These are phyloP conservation scores for Tragopan temminckii DNA, from an alignment of 2,797 vertebrate genomes.

Conservation along the genomic window DNA sequence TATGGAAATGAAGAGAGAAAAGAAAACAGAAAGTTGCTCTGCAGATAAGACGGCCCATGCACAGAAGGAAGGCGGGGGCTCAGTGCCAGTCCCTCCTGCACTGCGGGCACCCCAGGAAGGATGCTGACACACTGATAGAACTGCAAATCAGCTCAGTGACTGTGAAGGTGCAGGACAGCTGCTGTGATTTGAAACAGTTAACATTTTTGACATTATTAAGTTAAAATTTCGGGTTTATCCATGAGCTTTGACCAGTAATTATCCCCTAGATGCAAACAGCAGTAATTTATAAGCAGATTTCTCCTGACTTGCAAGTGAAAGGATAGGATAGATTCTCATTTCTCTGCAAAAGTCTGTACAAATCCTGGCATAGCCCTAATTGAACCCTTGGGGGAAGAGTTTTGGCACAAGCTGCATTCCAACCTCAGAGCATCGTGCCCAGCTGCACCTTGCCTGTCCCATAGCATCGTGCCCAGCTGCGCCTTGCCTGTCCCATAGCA, in stretches of 20 bases:
- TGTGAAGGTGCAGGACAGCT: conserved; percentile 7
- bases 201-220: not conserved
- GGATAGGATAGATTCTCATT: not conserved
- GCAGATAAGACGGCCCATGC: conserved; percentile 39
- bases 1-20: conserved; percentile 66
- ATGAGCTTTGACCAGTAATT: not conserved
- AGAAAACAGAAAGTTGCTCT: conserved; percentile 26
- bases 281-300: not conserved
- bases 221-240: not conserved
- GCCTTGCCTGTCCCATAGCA: too few species aligned
- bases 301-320: not conserved
- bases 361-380: not conserved
- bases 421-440: not conserved
- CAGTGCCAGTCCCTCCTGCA: not conserved
- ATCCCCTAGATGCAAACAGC: not conserved
- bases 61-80: not conserved
- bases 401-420: not conserved
- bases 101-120: not conserved
- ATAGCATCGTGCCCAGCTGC: too few species aligned
- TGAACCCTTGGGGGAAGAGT: not conserved
- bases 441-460: too few species aligned
- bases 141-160: conserved; percentile 22
- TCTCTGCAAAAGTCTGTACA: not conserved
- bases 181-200: not conserved
- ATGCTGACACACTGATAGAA: not conserved